These are phyloP conservation scores for Halcyon badia DNA, from an alignment of 2,797 vertebrate species.

Conservation along the genomic window DNA sequence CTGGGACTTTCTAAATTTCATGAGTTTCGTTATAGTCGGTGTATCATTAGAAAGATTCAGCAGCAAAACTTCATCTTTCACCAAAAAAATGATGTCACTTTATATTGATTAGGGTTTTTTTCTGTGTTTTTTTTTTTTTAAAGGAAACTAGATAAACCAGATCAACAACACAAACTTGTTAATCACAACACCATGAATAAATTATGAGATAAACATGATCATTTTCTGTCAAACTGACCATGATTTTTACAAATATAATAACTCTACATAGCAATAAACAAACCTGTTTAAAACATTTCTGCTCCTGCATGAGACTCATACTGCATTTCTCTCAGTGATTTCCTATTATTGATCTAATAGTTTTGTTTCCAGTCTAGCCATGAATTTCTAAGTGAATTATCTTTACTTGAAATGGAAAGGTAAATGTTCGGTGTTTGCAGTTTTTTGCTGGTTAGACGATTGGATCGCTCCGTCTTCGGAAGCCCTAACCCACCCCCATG, in stretches of 20 bases:
- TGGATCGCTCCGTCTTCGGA: not conserved
- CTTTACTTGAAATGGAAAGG: not conserved
- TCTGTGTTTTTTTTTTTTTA: rapidly evolving
- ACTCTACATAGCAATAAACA: not conserved
- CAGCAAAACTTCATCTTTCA: not conserved
- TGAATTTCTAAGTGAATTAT: not conserved
- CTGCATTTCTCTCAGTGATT: not conserved
- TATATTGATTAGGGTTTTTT: not conserved
- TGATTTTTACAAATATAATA: not conserved
- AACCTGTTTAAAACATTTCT: not conserved
- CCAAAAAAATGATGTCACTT: not conserved
- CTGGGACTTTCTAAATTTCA: not conserved
- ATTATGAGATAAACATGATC: not conserved
- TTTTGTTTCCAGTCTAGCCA: not conserved
- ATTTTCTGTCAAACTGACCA: not conserved
- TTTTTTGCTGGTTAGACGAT: not conserved
- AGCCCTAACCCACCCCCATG: not conserved
- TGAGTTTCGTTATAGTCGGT: not conserved
- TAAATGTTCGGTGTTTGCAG: not conserved
- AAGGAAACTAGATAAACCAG: not conserved
- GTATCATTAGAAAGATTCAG: not conserved
- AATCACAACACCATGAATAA: not conserved
- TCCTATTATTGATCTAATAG: not conserved
- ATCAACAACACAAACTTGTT: not conserved
- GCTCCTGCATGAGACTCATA: not conserved